These are phyloP conservation scores for Taphrorychus bicolor DNA, from an alignment of 2,888 invertebrate species.

Conservation along the genomic window DNA sequence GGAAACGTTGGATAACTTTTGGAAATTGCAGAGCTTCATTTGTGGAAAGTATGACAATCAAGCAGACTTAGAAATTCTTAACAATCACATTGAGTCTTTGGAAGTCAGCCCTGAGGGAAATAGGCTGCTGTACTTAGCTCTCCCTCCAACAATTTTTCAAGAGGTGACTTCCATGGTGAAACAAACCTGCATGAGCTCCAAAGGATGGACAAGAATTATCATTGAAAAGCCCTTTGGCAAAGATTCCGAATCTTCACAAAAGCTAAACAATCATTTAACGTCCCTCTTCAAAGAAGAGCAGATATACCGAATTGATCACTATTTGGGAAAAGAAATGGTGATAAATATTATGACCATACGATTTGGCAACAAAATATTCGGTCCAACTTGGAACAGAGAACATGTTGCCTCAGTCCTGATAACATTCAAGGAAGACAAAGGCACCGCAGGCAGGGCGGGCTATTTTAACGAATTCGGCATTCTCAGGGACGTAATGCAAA, in stretches of 20 bases:
- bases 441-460: conserved; percentile 97
- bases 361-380: conserved; percentile 95
- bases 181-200: conserved; percentile 80
- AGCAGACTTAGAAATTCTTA: conserved; percentile 81
- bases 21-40: conserved; percentile 84
- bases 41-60: conserved; percentile 85
- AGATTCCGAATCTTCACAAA: conserved; percentile 84
- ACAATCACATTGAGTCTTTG: conserved; percentile 72
- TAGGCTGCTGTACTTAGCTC: conserved; percentile 94
- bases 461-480: conserved; percentile 99
- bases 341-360: conserved; percentile 97
- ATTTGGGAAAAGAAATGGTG: conserved; percentile 99
- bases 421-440: conserved; percentile 98
- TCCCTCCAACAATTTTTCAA: conserved; percentile 97
- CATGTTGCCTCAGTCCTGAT: conserved; percentile 94
- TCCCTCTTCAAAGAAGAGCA: conserved; percentile 92
- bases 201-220: conserved; percentile 94
- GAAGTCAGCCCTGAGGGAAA: conserved; percentile 76
- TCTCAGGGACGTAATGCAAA: conserved; percentile 99
- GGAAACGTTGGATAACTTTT: conserved; percentile 80
- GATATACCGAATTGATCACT: conserved; percentile 98
- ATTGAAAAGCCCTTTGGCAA: conserved; percentile 99
- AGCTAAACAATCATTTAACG: conserved; percentile 84
- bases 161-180: conserved; percentile 86
- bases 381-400: conserved; percentile 97